Conservation (phyloP, 2,113 vertebrate species). For the Arizona elegans region DNA sequence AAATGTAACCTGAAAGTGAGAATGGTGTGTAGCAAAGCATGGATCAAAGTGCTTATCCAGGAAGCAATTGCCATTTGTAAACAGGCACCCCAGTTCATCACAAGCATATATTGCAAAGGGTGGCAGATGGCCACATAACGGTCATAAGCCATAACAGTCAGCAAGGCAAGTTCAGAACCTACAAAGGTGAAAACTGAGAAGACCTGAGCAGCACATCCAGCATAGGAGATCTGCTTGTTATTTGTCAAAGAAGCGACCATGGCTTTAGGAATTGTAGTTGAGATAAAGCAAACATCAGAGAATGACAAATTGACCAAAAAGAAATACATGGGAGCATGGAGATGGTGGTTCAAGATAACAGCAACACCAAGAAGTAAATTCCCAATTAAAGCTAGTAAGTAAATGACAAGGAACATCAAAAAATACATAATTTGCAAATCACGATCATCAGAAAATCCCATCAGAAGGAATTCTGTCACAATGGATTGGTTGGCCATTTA, state of each 20-base stretch:
- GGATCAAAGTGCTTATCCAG: neutral
- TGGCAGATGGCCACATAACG: neutral
- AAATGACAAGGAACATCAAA: neutral
- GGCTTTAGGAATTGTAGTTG: neutral
- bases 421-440: neutral
- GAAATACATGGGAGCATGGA: neutral
- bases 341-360: neutral
- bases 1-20: neutral
- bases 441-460: neutral
- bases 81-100: neutral
- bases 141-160: slow-evolving; percentile 4
- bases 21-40: neutral
- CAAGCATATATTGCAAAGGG: neutral
- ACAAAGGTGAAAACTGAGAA: neutral
- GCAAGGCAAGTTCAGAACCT: neutral
- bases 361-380: neutral
- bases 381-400: neutral
- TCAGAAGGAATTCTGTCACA: neutral
- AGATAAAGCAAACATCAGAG: neutral
- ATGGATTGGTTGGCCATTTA: neutral
- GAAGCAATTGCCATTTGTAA: neutral
- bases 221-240: neutral
- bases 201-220: neutral
- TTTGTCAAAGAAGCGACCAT: neutral
- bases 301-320: neutral